Evolutionary conservation across 53 echinoderm and acorn worm species (phyloP), one percentile per base, ranked within the genome.

Genomic region (Echinometra lucunter): DNA sequence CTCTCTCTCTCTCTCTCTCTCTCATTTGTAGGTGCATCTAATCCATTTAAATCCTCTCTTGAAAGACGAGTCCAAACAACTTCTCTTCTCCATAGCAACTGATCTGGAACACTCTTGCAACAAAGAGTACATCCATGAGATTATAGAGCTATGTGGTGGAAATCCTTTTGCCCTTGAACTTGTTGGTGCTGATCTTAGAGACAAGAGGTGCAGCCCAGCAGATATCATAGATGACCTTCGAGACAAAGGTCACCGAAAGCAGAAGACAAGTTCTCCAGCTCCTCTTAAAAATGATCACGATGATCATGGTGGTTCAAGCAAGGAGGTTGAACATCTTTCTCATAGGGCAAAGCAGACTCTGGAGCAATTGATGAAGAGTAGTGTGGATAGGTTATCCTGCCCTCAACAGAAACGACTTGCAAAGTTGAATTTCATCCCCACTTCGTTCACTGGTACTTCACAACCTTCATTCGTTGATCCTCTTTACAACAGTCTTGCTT

Each of bases 101-200:
- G 57, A 44, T 35, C 53, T 95, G 42, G 40, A 91, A 27, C 47
- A 92, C 15, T 44, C 44, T 35, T 47, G 56, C 35, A 34, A 37
- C 37, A 4, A 55, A 23, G 56, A 93, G 8, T 9, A 80, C 81
- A 75, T 55, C 37, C 15, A 93, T 37, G 89, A 93, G 55, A 70
- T 95, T n/a, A 74, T 89, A 34, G 28, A 72, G 55, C 75, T 37
- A 9, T 95, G 93, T 45, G 93, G 72, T 5, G 95, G 95, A 2
- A 95, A 93, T 30, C 95, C 95, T 15, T 91, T 88, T 63, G 93
- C 93, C 70, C 75, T 95, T 27, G 70, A 66, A 40, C 70, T 95
- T 27, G 93, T 81, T 0, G 93, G 93, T 53, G 93, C 88, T 8
- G 92, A 92, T 19, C 58, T 95, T 55, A 58, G 93, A 55, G 69